Percentiles rank a stretch among this genome's conserved stretches.
Conservation (phyloP, 2,797 vertebrate species). For the Gymnothorax javanicus region DNA sequence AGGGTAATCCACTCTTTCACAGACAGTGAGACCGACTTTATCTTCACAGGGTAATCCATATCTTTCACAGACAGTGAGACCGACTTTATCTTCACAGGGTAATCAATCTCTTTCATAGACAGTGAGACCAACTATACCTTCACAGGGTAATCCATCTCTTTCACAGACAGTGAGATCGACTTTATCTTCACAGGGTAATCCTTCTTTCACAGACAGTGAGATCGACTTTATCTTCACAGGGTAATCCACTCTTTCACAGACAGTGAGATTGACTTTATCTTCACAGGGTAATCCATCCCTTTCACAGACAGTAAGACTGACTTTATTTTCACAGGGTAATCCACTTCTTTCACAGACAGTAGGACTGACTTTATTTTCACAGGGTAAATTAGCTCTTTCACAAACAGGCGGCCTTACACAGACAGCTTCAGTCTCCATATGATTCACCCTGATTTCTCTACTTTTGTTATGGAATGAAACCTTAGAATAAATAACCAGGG, state of each 20-base stretch:
- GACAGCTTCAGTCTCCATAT: constrained; percentile 41
- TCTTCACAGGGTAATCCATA: no score
- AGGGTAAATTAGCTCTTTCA: constrained; percentile 70
- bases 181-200: no score
- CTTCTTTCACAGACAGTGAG: no score
- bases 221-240: no score
- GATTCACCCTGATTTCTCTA: background rate
- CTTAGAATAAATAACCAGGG: background rate
- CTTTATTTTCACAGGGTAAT: no score
- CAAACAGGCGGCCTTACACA: constrained; percentile 68
- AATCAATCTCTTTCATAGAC: constrained; percentile 55
- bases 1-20: constrained; percentile 65
- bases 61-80: constrained; percentile 55
- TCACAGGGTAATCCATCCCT: constrained; percentile 66
- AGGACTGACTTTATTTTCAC: no score
- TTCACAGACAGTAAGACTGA: no score
- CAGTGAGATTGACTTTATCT: constrained; percentile 65
- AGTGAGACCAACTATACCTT: constrained; percentile 13
- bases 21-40: constrained; percentile 49
- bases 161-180: constrained; percentile 55
- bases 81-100: no score
- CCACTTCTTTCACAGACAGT: no score
- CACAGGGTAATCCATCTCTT: background rate
- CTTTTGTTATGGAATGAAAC: background rate
- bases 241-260: no score